Conservation (phyloP, 2,797 vertebrate species). For the Melanotaenia parkinsoni region DNA sequence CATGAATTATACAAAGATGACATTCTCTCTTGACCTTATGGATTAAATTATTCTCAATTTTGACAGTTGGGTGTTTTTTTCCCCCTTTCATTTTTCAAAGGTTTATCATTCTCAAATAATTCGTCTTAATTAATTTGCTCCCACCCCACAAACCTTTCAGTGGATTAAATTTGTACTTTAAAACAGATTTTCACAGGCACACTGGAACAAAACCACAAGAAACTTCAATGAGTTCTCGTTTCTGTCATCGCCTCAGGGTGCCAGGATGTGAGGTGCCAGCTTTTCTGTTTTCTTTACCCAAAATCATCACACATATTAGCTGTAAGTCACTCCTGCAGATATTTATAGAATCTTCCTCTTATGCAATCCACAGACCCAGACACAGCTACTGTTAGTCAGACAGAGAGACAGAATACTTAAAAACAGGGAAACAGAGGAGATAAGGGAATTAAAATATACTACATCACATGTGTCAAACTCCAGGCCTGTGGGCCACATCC, state of each 20-base stretch:
- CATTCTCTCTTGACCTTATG: too few species aligned
- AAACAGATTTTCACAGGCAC: neutral
- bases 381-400: constrained; percentile 64
- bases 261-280: constrained; percentile 22
- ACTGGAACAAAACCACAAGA: constrained; percentile 22
- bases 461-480: too few species aligned
- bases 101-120: too few species aligned
- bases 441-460: constrained; percentile 18
- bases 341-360: constrained; percentile 76
- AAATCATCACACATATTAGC: constrained; percentile 66
- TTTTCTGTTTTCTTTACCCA: constrained; percentile 58
- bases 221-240: constrained; percentile 25
- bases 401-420: constrained; percentile 35
- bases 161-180: neutral
- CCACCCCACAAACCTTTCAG: too few species aligned
- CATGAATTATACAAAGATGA: neutral
- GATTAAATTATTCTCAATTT: neutral
- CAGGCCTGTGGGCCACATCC: too few species aligned
- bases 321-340: constrained; percentile 65
- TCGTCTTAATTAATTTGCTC: too few species aligned
- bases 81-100: neutral
- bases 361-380: constrained; percentile 73
- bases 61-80: neutral
- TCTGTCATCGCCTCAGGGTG: constrained; percentile 32
- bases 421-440: constrained; percentile 1